Conservation (phyloP, 2,113 vertebrate genomes). For the Phoenicopterus ruber region DNA sequence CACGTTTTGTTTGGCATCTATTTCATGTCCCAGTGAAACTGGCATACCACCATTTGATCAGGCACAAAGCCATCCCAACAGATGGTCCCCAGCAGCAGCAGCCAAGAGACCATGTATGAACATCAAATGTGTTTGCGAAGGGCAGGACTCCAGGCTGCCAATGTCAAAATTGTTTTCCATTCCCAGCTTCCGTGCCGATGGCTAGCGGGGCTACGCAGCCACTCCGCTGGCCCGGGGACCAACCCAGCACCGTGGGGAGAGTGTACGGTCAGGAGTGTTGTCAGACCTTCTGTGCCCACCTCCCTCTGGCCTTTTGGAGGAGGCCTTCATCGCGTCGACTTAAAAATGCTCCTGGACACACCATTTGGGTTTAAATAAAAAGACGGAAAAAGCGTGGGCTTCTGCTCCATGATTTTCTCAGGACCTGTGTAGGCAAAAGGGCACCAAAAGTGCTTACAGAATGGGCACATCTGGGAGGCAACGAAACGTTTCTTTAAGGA, state of each 20-base stretch:
- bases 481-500: background rate
- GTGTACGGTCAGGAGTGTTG: background rate
- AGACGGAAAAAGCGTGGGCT: background rate
- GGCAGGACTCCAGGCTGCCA: slow-evolving; percentile 68
- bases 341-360: background rate
- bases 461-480: background rate
- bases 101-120: slow-evolving; percentile 79
- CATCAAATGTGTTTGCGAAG: slow-evolving; percentile 73
- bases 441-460: background rate
- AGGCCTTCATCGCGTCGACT: background rate
- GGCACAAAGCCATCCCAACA: slow-evolving; percentile 73
- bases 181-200: slow-evolving; percentile 48
- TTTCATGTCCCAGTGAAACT: slow-evolving; percentile 64
- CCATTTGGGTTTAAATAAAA: background rate
- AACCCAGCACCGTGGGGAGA: background rate
- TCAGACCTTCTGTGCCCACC: background rate
- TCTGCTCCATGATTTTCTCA: background rate
- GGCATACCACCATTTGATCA: slow-evolving; percentile 58
- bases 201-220: background rate
- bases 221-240: background rate
- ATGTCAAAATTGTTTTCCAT: slow-evolving; percentile 76
- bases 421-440: background rate
- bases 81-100: slow-evolving; percentile 71
- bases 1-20: slow-evolving; percentile 61
- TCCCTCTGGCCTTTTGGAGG: background rate